Percentiles rank a stretch among this genome's conserved stretches.
These are phyloP conservation scores for Otolemur crassicaudatus DNA, from an alignment of 2,797 vertebrate genomes.

Conservation along the genomic window DNA sequence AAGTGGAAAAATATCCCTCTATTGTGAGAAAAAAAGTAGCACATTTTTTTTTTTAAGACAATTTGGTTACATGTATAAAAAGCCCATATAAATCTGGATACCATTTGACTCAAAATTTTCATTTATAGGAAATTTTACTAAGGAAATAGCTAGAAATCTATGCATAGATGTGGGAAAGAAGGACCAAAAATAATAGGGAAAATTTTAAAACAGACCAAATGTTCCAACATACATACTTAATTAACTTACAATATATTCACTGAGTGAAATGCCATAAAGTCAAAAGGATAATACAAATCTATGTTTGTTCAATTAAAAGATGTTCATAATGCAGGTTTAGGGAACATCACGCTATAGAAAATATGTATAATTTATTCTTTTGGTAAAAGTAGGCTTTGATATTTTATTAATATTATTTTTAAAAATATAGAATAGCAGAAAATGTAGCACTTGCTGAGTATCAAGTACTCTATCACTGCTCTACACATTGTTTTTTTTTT, in stretches of 20 bases:
- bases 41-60: background rate
- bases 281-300: background rate
- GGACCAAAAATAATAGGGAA: background rate
- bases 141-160: background rate
- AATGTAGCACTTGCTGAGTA: background rate
- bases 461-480: background rate
- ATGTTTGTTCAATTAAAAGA: constrained; percentile 9
- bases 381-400: background rate
- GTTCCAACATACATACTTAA: background rate
- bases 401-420: constrained; percentile 22
- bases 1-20: background rate
- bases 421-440: background rate
- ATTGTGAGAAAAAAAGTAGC: background rate
- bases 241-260: background rate
- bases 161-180: background rate
- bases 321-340: background rate
- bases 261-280: background rate
- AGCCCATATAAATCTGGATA: background rate
- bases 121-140: background rate
- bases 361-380: background rate
- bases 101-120: background rate
- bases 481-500: background rate
- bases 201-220: constrained; percentile 11
- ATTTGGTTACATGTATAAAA: background rate
- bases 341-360: background rate